Conservation (phyloP, 1,140 invertebrate genomes). For the Monochamus saltuarius region DNA sequence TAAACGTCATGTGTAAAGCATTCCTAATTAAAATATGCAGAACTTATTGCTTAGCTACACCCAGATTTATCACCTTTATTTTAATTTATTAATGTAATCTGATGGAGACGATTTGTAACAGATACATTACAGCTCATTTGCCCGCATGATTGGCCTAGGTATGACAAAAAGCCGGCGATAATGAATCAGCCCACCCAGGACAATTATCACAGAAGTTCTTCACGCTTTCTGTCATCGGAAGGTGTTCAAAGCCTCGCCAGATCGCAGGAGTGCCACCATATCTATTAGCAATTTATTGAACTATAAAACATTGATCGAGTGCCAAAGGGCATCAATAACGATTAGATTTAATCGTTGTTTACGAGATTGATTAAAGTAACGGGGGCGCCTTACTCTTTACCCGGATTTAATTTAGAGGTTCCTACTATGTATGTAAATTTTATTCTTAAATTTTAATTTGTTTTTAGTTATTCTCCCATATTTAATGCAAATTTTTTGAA, state of each 20-base stretch:
- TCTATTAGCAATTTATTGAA: conserved; percentile 34
- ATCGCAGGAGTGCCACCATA: conserved; percentile 25
- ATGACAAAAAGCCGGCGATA: no score
- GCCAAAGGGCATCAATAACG: conserved; percentile 30
- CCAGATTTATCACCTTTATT: no score
- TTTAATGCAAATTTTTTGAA: conserved; percentile 29
- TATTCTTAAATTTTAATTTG: conserved; percentile 40
- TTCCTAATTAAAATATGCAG: no score
- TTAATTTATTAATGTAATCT: no score
- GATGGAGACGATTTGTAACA: no score
- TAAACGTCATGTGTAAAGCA: no score
- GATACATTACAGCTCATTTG: no score
- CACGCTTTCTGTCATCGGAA: conserved; percentile 1
- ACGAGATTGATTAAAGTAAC: conserved; percentile 40
- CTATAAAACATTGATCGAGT: conserved; percentile 23
- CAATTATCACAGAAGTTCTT: no score
- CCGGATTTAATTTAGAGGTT: conserved; percentile 32
- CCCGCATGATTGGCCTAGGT: no score
- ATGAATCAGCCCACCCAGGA: no score
- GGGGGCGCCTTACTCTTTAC: conserved; percentile 27
- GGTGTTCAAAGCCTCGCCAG: conserved; percentile 17
- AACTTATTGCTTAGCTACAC: no score
- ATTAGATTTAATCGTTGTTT: conserved; percentile 40
- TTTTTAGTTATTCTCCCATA: conserved; percentile 35
- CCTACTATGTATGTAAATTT: conserved; percentile 38